Evolutionary conservation across 2,113 vertebrate genomes (phyloP), one percentile per base, ranked within the genome.

Genomic region (Gambusia affinis): DNA sequence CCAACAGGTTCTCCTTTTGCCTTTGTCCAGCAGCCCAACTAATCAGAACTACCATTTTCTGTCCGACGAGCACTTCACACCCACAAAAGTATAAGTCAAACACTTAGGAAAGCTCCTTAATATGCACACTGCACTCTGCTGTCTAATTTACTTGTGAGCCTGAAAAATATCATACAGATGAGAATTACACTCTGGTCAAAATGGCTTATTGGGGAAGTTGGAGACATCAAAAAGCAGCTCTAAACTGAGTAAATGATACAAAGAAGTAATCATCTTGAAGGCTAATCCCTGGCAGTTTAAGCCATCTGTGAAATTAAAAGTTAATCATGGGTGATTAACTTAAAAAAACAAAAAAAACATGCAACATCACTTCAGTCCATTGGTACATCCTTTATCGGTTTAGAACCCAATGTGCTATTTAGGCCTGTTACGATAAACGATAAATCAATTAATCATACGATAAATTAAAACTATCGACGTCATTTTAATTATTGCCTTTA

Each of bases 301-400:
- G 42, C 35, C 67, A 72, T 75, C 80, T 70, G 65, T 79, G 65
- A 87, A 86, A 82, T 79, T 81, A 68, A 37, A 81, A 29, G 65
- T 80, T 82, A 79, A 91, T 83, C 80, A 76, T 33, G 64, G 78
- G 62, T 66, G 69, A 81, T 80, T 81, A 81, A 31, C 17, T 74
- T 12, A 61, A 71, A 76, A 73, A 78, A 78, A 10, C 8, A 35
- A 35, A 35, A 1, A 37, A 82, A 75, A 6, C 60, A 14, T 60
- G 51, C 37, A 64, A 72, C 31, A 65, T 71, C 57, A 69, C 57
- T 79, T 70, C 57, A 69, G 74, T 75, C 61, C 60, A 63, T 60
- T 73, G 80, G 70, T 70, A 76, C 70, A 62, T 77, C 57, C 14
- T 67, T 78, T 80, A 80, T 86, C 66, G 64, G 31, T 78, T 80